Percentiles rank a stretch among this genome's conserved stretches.
phyloP scores from a whole-genome alignment of 2,888 invertebrate species.

The Drosophila quinaria region DNA sequence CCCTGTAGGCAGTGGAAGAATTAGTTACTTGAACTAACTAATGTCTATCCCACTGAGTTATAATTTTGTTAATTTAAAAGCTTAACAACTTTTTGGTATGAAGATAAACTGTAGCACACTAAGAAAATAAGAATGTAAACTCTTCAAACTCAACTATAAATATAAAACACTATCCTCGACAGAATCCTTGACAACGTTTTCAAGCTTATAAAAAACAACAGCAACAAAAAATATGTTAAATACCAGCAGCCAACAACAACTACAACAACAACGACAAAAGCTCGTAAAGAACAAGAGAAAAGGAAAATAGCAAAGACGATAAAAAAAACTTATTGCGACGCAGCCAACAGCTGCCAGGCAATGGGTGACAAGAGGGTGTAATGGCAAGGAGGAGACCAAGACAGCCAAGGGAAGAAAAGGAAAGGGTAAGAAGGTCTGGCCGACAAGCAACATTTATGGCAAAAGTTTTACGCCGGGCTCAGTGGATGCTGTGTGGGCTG shows the following conservation, averaged over 20 bases:
- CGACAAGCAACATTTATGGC: constrained; percentile 44
- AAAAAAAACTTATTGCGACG: constrained; percentile 54
- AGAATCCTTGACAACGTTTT: constrained; percentile 54
- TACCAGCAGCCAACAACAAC: constrained; percentile 34
- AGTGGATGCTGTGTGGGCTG: constrained; percentile 42
- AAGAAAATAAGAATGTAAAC: constrained; percentile 1
- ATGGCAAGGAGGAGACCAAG: background rate
- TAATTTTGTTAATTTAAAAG: background rate
- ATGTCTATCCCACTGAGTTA: background rate
- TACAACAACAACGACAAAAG: constrained; percentile 37
- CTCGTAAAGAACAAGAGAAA: constrained; percentile 35
- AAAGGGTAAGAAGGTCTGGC: background rate
- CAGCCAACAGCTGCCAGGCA: constrained; percentile 39
- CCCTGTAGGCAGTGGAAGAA: constrained; percentile 19
- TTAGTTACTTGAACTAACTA: background rate
- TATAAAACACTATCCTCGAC: constrained; percentile 20
- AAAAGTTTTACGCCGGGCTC: constrained; percentile 35
- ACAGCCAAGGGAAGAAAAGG: background rate
- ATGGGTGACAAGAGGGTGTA: background rate
- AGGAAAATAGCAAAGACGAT: constrained; percentile 20
- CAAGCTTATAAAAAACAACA: constrained; percentile 45
- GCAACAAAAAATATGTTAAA: constrained; percentile 54
- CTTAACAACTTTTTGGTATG: background rate
- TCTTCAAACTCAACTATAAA: constrained; percentile 20
- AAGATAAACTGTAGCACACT: background rate